These are phyloP conservation scores for Lomographa bimaculata DNA, from an alignment of 2,888 invertebrate genomes.

Conservation along the genomic window DNA sequence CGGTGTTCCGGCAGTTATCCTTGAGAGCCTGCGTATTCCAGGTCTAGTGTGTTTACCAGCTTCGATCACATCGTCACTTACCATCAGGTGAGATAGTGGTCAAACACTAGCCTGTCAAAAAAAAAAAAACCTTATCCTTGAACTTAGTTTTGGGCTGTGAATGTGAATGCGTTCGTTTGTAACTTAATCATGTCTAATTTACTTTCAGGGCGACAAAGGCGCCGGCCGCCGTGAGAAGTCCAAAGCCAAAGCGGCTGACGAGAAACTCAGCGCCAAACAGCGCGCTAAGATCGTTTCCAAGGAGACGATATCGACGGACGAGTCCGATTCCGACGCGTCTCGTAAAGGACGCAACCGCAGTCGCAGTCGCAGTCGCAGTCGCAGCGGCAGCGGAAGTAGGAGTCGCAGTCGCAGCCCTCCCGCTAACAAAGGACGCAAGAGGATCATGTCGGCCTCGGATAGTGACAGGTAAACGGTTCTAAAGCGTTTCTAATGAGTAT, in stretches of 20 bases:
- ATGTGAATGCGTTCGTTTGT: no score
- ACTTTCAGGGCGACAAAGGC: conserved; percentile 66
- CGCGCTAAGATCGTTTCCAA: conserved; percentile 95
- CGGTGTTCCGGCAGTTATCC: no score
- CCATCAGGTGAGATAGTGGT: no score
- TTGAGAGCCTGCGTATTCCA: no score
- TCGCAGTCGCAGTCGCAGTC: conserved; percentile 50
- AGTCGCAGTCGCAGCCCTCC: conserved; percentile 71
- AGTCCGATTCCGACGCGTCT: conserved; percentile 87
- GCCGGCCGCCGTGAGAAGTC: conserved; percentile 70
- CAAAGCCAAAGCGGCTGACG: conserved; percentile 71
- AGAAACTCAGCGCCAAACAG: conserved; percentile 92
- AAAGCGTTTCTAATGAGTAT: neutral
- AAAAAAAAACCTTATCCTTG: no score
- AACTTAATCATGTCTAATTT: no score
- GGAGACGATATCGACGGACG: conserved; percentile 96
- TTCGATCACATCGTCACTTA: no score
- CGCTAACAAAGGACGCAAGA: conserved; percentile 77
- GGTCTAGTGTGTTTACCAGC: no score
- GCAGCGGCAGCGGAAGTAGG: conserved; percentile 54
- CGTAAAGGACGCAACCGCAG: conserved; percentile 59
- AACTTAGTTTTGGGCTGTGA: no score
- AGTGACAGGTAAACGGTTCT: conserved; percentile 65
- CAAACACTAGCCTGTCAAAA: no score
- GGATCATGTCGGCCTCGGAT: conserved; percentile 86